These are phyloP conservation scores for Pogonomyrmex californicus DNA, from an alignment of 1,140 invertebrate species.

Conservation along the genomic window DNA sequence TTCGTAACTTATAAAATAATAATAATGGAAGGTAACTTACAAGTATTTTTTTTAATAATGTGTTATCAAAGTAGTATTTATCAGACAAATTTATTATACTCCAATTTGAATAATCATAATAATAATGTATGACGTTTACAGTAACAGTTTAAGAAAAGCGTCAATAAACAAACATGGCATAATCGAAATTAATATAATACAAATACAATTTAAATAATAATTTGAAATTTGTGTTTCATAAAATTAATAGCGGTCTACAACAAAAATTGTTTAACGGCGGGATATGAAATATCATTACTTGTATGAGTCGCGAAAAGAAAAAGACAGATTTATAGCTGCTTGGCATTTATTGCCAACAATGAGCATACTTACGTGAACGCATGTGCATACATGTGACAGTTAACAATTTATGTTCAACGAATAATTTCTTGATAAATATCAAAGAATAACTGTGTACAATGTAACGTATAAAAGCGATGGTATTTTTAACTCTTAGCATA, in stretches of 20 bases:
- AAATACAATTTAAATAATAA: neutral
- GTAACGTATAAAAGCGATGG: neutral
- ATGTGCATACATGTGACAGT: neutral
- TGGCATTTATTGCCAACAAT: slow-evolving; percentile 57
- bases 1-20: no score
- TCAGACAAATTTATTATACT: no score
- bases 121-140: no score
- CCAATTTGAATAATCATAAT: no score
- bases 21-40: no score
- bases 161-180: neutral
- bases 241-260: neutral
- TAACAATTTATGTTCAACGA: slow-evolving; percentile 28
- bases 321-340: slow-evolving; percentile 46
- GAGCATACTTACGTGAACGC: slow-evolving; percentile 13
- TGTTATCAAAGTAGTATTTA: no score
- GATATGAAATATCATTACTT: slow-evolving; percentile 35
- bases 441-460: slow-evolving; percentile 11
- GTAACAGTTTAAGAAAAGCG: neutral
- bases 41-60: no score
- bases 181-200: neutral
- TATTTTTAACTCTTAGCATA: neutral
- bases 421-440: slow-evolving; percentile 38
- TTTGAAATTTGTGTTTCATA: neutral
- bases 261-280: slow-evolving; percentile 6
- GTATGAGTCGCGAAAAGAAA: neutral